Evolutionary conservation across 2,888 invertebrate species (phyloP), one percentile per base, ranked within the genome.

Genomic region (Synergus gifuensis): DNA sequence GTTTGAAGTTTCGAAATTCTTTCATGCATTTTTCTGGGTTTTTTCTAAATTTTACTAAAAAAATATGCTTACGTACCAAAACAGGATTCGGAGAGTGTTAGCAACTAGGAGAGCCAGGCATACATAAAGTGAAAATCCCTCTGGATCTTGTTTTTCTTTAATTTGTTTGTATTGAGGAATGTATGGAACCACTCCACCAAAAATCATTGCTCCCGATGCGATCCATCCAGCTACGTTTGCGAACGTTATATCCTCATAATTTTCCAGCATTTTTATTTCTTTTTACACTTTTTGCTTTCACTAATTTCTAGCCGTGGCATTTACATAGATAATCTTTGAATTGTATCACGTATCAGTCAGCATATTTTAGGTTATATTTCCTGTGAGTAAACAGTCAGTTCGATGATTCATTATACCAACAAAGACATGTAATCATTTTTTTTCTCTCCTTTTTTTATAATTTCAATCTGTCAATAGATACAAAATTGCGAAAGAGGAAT

Each of bases 131-230:
- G 99, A 99, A 93, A 99, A 99, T 14, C 99, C 99, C 88, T 98
- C 98, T 18, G 98, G 96, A 94, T 98, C 98, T 92, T 97, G 96
- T 54, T 97, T 96, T 87, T 94, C 95, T 91, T 95, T 96, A 82
- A 99, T 99, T 93, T 99, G 98, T 86, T 95, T 94, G 91, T 99
- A 99, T 91, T 99, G 99, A 58, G 99, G 99, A 87, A 99, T 96
- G 90, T 98, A 99, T 42, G 99, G 99, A 83, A 98, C 95, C 62
- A 98, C 96, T 86, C 99, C 99, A 78, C 99, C 99, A 88, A 98
- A 95, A 82, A 99, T 96, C 97, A 99, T 98, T 83, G 97, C 97
- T 80, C 95, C 95, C 82, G 97, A 96, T 86, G 97, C 96, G 79
- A 95, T 94, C 95, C 96, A 97, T 81, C 96, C 95, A 54, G 96